Percentiles rank a stretch among this genome's conserved stretches.
These are phyloP conservation scores for Leptestheria dahalacensis DNA, from an alignment of 1,140 invertebrate genomes.

Conservation along the genomic window DNA sequence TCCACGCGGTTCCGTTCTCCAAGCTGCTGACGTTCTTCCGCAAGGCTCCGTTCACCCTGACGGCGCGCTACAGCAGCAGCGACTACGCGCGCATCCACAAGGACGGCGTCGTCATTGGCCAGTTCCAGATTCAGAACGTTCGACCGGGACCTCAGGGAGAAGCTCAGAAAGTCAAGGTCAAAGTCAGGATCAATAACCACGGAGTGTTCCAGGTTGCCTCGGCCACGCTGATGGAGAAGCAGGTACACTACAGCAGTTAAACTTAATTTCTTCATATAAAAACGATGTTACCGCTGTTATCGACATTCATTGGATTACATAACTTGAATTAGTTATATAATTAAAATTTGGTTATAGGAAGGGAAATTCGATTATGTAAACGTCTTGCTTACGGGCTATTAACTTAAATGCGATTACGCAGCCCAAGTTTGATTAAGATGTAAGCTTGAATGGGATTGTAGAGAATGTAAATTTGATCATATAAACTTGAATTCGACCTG, in stretches of 20 bases:
- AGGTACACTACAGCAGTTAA: slow-evolving; percentile 27
- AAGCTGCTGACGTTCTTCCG: slow-evolving; percentile 87
- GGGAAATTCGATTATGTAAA: too few relatives aligned
- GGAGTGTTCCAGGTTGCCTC: slow-evolving; percentile 75
- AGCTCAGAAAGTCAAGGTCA: slow-evolving; percentile 84
- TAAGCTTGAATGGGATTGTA: too few relatives aligned
- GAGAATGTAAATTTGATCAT: too few relatives aligned
- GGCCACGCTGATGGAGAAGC: slow-evolving; percentile 72
- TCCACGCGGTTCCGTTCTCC: slow-evolving; percentile 80
- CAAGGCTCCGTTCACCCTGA: slow-evolving; percentile 67
- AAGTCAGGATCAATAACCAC: slow-evolving; percentile 81
- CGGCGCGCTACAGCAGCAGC: slow-evolving; percentile 53
- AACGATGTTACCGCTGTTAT: too few relatives aligned
- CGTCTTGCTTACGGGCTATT: too few relatives aligned
- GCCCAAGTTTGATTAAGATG: too few relatives aligned
- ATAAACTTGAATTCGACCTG: too few relatives aligned
- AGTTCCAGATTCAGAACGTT: slow-evolving; percentile 70
- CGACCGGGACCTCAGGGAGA: slow-evolving; percentile 71
- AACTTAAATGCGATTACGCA: too few relatives aligned
- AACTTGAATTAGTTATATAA: too few relatives aligned
- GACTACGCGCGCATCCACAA: slow-evolving; percentile 10
- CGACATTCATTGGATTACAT: too few relatives aligned
- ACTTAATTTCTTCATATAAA: background rate
- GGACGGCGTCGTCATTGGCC: slow-evolving; percentile 36
- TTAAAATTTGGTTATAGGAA: too few relatives aligned